Conservation (phyloP, 2,113 vertebrate species). For the Erythrolamprus reginae region DNA sequence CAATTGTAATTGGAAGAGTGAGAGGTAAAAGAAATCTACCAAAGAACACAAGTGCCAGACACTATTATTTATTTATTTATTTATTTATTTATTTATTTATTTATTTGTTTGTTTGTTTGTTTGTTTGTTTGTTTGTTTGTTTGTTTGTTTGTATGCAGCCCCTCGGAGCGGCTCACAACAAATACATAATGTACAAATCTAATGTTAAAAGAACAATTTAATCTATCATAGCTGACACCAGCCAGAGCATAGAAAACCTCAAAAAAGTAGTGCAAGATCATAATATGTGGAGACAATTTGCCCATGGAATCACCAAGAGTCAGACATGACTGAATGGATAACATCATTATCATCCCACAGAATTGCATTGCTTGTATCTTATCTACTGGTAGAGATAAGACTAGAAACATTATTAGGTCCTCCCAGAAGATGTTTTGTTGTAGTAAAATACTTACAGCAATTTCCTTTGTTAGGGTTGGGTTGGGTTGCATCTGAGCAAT, state of each 20-base stretch:
- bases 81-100: too few species aligned
- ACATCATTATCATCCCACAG: not conserved
- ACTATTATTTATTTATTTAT: too few species aligned
- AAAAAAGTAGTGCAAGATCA: not conserved
- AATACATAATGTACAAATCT: too few species aligned
- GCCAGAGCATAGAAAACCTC: not conserved
- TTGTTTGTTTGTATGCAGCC: too few species aligned
- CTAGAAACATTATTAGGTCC: not conserved
- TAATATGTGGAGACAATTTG: not conserved
- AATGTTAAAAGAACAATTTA: too few species aligned
- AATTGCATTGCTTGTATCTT: not conserved
- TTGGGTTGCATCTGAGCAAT: not conserved
- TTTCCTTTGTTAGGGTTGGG: not conserved
- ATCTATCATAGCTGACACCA: not conserved
- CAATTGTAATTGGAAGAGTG: not conserved
- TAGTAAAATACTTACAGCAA: not conserved
- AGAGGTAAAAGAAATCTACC: not conserved
- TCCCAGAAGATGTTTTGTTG: not conserved
- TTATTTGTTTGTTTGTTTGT: too few species aligned
- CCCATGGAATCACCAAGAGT: not conserved
- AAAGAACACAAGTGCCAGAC: not conserved
- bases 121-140: too few species aligned
- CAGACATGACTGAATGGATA: not conserved
- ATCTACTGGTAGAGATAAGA: not conserved
- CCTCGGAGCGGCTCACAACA: too few species aligned